Base-by-base conservation (phyloP, 2,113 vertebrate genomes). In the Pachypanchax playfairii region DNA sequence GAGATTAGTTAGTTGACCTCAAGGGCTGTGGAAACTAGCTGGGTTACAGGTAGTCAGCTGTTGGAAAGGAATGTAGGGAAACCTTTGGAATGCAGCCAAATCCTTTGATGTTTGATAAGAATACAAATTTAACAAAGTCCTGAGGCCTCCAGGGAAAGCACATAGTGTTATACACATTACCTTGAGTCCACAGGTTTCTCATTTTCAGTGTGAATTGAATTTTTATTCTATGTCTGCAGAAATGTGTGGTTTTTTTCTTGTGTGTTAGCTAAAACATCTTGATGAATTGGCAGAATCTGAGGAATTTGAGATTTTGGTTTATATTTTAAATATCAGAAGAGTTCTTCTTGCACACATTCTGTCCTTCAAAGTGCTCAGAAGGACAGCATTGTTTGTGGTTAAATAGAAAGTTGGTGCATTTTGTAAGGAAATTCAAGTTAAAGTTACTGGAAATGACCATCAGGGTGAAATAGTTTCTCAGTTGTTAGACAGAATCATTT, bases 1-100 rank as follows among this genome's bases (percentile, higher is more conserved):
- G 31, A 81, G 75, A 86, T 77, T 29, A 54, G 65, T 71, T 29
- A 53, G 39, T 49, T 41, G 51, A 63, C 54, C 77, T 55, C 26
- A 11, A 35, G 54, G 70, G 69, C 46, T 25, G 39, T 41, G 38
- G 14, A 29, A 18, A 9, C 33, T 47, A 20, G 28, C 11, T 48
- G 14, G 11, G 28, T 17, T 59, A 52, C 52, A 67, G 61, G 49
- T 70, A 11, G 22, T 55, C 42, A 67, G 57, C 54, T 69, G 55
- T 48, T 49, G 17, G 9, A n/a, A 39, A 49, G 48, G 43, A 46
- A 69, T 64, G 44, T 24, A n/a, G 29, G 41, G 21, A 47, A 48
- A 4, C 26, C 9, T 43, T 70, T 41, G 6, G 43, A 20, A 55
- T 52, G 29, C n/a, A n/a, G n/a, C n/a, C n/a, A n/a, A n/a, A n/a